A percentile compares a stretch with the other conserved stretches of the same genome.
phyloP scores from a whole-genome alignment of 2,888 invertebrate species.

The Aphodius sticticus region DNA sequence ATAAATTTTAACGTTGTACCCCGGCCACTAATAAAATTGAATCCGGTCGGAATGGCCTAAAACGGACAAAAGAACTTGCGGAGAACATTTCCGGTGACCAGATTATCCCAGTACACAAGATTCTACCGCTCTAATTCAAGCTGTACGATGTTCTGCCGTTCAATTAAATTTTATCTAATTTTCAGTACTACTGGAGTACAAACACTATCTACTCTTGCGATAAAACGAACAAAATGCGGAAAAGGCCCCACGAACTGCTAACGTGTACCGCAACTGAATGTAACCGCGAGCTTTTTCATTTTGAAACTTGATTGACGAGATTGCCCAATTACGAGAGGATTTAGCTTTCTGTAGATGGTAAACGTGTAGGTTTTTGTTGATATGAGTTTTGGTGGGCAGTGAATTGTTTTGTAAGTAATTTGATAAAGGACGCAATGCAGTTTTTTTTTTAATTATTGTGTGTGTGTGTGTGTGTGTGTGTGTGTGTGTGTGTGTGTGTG shows the following conservation, averaged over 20 bases:
- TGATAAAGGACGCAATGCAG: too few species aligned
- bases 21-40: neutral
- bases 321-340: neutral
- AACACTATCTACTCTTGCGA: neutral
- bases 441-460: too few species aligned
- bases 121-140: neutral
- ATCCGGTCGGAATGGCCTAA: neutral
- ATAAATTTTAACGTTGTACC: neutral
- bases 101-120: neutral
- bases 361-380: too few species aligned
- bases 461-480: too few species aligned
- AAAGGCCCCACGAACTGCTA: neutral
- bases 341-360: too few species aligned
- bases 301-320: neutral
- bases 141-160: neutral
- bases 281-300: neutral
- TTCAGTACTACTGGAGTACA: neutral
- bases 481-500: too few species aligned
- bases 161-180: slow-evolving; percentile 4
- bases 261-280: neutral
- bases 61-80: neutral
- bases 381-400: too few species aligned
- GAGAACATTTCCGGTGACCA: neutral
- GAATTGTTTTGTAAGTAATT: too few species aligned
- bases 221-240: neutral